These are phyloP conservation scores for Ateles fusciceps DNA, from an alignment of 2,797 vertebrate species.

Conservation along the genomic window DNA sequence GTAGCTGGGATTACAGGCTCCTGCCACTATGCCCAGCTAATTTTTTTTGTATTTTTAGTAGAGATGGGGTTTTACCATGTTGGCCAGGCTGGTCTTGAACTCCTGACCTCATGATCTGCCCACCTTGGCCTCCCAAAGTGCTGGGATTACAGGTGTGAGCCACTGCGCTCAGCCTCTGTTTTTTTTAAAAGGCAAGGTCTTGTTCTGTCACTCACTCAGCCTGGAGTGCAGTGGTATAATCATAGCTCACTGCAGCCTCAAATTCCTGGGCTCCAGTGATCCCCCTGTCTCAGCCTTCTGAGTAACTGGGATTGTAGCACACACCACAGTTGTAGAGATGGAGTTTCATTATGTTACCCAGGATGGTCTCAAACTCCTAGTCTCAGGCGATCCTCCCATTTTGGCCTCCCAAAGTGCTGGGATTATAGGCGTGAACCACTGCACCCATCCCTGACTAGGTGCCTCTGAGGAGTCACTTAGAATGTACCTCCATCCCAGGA, in stretches of 20 bases:
- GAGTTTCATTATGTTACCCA: neutral
- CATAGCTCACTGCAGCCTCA: neutral
- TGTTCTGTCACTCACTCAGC: neutral
- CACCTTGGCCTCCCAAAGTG: too few species aligned
- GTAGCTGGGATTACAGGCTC: too few species aligned
- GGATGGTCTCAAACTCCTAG: neutral
- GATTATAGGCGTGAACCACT: neutral
- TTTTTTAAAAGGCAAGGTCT: neutral
- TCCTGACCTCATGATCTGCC: too few species aligned
- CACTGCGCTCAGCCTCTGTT: too few species aligned
- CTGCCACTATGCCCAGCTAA: too few species aligned
- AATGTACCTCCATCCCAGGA: neutral
- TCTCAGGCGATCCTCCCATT: neutral
- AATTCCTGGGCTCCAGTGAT: neutral
- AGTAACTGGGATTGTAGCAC: neutral
- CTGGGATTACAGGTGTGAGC: too few species aligned
- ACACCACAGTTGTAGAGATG: neutral
- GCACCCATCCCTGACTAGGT: neutral
- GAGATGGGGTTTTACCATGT: too few species aligned
- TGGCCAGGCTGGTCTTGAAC: too few species aligned
- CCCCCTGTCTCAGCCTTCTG: neutral
- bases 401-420: neutral
- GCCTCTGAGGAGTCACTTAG: neutral
- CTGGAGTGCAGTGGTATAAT: neutral
- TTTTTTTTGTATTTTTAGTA: too few species aligned